A percentile compares a stretch with the other conserved stretches of the same genome.
Evolutionary conservation across 2,888 invertebrate genomes (phyloP).

Genomic region (Epistrophella euchroma): DNA sequence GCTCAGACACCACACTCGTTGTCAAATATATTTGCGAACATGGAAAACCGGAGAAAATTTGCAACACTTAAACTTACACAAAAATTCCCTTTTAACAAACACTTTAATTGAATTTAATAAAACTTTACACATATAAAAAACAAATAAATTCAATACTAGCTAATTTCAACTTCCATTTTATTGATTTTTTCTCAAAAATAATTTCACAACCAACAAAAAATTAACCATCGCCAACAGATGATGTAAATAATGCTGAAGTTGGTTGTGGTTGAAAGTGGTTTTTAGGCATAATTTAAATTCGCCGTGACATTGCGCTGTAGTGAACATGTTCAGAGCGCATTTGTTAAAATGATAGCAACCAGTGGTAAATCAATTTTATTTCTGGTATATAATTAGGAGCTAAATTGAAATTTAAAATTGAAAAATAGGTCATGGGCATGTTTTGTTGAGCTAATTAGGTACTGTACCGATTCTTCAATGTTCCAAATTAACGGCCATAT

Average conservation of each 20-base stretch:
- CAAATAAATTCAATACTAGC: constrained; percentile 18
- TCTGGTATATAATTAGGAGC: constrained; percentile 54
- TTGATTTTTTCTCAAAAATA: constrained; percentile 22
- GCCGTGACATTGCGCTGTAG: neutral
- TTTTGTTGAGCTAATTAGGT: too few relatives aligned
- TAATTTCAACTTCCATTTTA: constrained; percentile 19
- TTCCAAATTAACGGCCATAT: too few relatives aligned
- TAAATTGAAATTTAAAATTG: constrained; percentile 8
- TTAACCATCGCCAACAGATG: constrained; percentile 51
- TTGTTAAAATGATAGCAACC: neutral
- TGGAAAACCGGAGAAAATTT: neutral
- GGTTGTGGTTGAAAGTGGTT: neutral
- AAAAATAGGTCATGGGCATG: too few relatives aligned
- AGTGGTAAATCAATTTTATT: neutral
- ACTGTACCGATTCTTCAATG: too few relatives aligned
- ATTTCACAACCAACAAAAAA: constrained; percentile 19
- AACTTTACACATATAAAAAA: constrained; percentile 3
- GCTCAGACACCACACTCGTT: neutral
- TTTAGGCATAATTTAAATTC: neutral
- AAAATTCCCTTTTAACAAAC: neutral
- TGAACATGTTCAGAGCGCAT: constrained; percentile 6
- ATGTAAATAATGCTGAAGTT: constrained; percentile 74
- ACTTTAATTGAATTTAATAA: neutral
- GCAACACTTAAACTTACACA: constrained; percentile 1
- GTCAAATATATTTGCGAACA: neutral